phyloP scores from a whole-genome alignment of 1,140 invertebrate species.

The Coenobita brevimanus region DNA sequence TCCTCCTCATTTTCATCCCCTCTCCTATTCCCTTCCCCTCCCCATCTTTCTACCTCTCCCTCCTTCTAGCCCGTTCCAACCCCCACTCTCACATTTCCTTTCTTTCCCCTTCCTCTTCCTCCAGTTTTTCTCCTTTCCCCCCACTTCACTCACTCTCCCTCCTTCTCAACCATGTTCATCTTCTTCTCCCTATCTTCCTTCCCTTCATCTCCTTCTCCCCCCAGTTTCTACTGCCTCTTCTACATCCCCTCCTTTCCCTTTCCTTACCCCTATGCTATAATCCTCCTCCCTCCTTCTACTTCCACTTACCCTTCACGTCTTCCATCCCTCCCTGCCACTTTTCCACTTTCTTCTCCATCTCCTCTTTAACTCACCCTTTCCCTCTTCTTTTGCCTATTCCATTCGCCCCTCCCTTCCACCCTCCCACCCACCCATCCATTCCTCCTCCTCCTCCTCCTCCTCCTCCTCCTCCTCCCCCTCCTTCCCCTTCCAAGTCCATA shows the following conservation, averaged over 20 bases:
- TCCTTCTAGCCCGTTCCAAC: background rate
- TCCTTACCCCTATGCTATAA: too few relatives aligned
- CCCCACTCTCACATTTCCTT: background rate
- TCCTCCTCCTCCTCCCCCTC: background rate
- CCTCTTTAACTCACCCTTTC: background rate
- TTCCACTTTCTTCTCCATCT: background rate
- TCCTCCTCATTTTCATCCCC: background rate
- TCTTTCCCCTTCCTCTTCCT: background rate
- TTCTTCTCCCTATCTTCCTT: too few relatives aligned
- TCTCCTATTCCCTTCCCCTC: background rate
- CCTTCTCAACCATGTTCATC: too few relatives aligned
- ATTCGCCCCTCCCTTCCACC: background rate
- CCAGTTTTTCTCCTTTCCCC: background rate
- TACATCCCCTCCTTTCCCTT: too few relatives aligned
- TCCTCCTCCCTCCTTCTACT: background rate
- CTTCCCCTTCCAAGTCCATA: constrained; percentile 17
- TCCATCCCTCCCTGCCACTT: background rate
- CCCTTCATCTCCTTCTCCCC: too few relatives aligned
- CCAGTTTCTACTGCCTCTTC: too few relatives aligned
- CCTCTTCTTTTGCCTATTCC: background rate
- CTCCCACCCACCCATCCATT: background rate
- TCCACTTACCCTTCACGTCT: background rate
- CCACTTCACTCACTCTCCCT: background rate
- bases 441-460: background rate
- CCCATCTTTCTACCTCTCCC: background rate